phyloP scores from a whole-genome alignment of 2,797 vertebrate genomes.

The Gobio occitaniae region DNA sequence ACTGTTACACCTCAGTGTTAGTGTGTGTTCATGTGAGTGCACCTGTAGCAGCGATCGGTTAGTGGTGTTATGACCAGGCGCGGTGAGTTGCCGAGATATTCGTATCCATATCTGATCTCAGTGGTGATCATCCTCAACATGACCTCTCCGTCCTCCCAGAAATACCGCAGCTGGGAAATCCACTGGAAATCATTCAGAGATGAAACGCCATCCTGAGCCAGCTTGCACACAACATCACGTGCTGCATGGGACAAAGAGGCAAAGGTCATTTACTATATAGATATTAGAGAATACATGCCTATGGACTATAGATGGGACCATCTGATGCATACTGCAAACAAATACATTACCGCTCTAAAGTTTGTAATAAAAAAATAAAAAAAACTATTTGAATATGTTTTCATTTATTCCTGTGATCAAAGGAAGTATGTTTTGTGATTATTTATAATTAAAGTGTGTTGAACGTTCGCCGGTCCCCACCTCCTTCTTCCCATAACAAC shows the following conservation, averaged over 20 bases:
- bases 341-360: not conserved
- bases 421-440: no score
- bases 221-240: constrained; percentile 87
- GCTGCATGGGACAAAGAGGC: constrained; percentile 70
- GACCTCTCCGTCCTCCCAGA: constrained; percentile 85
- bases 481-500: no score
- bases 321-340: not conserved
- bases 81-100: constrained; percentile 91
- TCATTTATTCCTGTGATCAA: not conserved
- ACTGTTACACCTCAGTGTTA: not conserved
- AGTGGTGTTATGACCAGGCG: constrained; percentile 93
- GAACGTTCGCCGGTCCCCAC: no score
- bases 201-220: constrained; percentile 79
- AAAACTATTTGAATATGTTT: not conserved
- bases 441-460: no score
- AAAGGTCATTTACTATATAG: constrained; percentile 9
- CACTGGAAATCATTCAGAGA: constrained; percentile 90
- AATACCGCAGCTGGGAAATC: constrained; percentile 94
- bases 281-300: not conserved
- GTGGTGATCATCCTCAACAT: constrained; percentile 93
- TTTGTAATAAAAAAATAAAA: no score
- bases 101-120: constrained; percentile 88
- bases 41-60: constrained; percentile 96
- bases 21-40: not conserved
- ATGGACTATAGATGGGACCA: not conserved